Evolutionary conservation across 2,888 invertebrate species (phyloP).

Genomic region (Rhingia campestris): DNA sequence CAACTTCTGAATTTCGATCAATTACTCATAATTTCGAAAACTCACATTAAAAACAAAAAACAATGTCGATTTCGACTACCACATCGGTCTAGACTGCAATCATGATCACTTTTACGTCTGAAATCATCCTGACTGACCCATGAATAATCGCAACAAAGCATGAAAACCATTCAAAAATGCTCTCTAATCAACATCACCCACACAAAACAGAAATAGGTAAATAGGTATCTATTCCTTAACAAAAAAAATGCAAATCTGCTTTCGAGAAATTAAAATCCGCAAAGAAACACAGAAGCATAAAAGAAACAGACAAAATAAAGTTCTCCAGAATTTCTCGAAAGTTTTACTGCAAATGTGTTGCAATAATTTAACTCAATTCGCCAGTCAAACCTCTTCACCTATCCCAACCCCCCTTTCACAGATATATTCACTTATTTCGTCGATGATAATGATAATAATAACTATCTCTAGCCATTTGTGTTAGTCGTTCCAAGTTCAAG

Average conservation of each 20-base stretch:
- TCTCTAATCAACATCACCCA: constrained; percentile 18
- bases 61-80: too few species aligned
- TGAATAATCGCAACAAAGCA: not conserved
- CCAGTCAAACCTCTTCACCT: constrained; percentile 8
- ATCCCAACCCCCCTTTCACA: not conserved
- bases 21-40: too few species aligned
- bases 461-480: constrained; percentile 60
- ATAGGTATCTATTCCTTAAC: not conserved
- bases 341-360: constrained; percentile 20
- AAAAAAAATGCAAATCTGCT: constrained; percentile 25
- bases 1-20: too few species aligned
- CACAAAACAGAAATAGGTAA: not conserved
- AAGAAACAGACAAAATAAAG: constrained; percentile 5
- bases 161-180: not conserved
- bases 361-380: constrained; percentile 47
- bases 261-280: constrained; percentile 1
- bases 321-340: not conserved
- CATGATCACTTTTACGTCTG: too few species aligned
- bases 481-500: constrained; percentile 60
- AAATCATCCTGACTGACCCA: not conserved
- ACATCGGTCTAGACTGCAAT: too few species aligned
- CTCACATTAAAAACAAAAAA: too few species aligned
- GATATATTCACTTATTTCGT: not conserved
- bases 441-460: constrained; percentile 31
- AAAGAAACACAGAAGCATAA: constrained; percentile 41